Evolutionary conservation across 1,140 invertebrate species (phyloP).

Genomic region (Potamilus streckersoni): DNA sequence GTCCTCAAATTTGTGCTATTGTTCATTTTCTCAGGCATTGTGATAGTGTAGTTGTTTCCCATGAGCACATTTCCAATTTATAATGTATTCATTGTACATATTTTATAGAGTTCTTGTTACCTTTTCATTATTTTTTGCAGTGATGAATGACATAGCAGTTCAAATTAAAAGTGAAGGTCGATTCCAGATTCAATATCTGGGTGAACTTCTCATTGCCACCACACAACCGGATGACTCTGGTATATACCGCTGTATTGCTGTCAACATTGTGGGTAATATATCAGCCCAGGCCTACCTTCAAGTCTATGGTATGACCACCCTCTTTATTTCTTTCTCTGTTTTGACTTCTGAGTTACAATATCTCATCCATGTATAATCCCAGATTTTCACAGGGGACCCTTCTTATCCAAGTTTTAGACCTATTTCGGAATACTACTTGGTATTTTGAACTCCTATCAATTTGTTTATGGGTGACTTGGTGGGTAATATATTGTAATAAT

Average conservation of each 20-base stretch:
- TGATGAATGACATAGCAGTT: conserved; percentile 21
- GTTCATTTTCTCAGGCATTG: neutral
- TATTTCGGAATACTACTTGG: too few species aligned
- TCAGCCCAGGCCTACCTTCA: conserved; percentile 84
- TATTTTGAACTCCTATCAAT: too few species aligned
- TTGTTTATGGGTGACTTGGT: too few species aligned
- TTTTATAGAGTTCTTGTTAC: neutral
- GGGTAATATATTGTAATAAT: too few species aligned
- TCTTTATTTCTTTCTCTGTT: neutral
- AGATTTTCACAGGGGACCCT: too few species aligned
- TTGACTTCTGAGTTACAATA: neutral
- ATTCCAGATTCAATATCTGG: conserved; percentile 83
- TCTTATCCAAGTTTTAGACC: too few species aligned
- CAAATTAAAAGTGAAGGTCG: conserved; percentile 73
- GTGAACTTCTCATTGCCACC: conserved; percentile 88
- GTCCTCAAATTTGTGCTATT: neutral
- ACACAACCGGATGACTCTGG: conserved; percentile 82
- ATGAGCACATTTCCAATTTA: neutral
- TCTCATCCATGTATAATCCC: neutral
- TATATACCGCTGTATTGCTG: conserved; percentile 87
- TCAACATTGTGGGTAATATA: conserved; percentile 88
- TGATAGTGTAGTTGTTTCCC: neutral
- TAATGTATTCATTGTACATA: neutral
- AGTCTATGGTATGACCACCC: conserved; percentile 78
- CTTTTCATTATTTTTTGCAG: conserved; percentile 7